Conservation (phyloP, 2,888 invertebrate genomes). For the Drosophila helvetica region DNA sequence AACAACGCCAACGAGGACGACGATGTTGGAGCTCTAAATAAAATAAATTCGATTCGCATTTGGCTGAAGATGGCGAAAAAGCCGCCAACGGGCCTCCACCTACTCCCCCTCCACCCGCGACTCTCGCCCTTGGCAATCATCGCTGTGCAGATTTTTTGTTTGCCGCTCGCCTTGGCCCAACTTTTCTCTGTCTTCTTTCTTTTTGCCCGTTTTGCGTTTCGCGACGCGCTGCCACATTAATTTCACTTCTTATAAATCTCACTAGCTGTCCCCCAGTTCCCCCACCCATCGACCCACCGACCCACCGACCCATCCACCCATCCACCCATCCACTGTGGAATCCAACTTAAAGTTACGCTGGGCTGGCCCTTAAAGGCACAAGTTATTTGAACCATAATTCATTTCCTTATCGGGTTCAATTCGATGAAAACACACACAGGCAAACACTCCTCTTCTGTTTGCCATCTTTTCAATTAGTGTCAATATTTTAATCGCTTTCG, state of each 20-base stretch:
- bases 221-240: constrained; percentile 74
- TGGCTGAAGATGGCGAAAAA: constrained; percentile 34
- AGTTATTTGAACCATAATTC: constrained; percentile 48
- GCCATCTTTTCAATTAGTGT: constrained; percentile 69
- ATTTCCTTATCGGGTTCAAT: constrained; percentile 58
- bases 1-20: constrained; percentile 20
- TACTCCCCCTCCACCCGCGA: constrained; percentile 11
- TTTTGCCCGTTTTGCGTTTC: constrained; percentile 35
- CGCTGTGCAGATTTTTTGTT: constrained; percentile 25
- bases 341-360: constrained; percentile 55
- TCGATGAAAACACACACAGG: constrained; percentile 20
- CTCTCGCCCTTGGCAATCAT: constrained; percentile 40
- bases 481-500: constrained; percentile 67
- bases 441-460: constrained; percentile 4
- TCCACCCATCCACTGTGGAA: constrained; percentile 34
- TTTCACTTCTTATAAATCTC: constrained; percentile 81
- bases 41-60: constrained; percentile 79
- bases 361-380: constrained; percentile 48
- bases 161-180: constrained; percentile 36
- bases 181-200: constrained; percentile 37
- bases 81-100: constrained; percentile 15
- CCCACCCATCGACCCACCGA: constrained; percentile 23
- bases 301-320: constrained; percentile 17
- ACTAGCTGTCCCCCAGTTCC: constrained; percentile 39
- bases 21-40: constrained; percentile 58